Evolutionary conservation across 2,113 vertebrate genomes (phyloP).

Genomic region (Gnathonemus echidnorhynchus): DNA sequence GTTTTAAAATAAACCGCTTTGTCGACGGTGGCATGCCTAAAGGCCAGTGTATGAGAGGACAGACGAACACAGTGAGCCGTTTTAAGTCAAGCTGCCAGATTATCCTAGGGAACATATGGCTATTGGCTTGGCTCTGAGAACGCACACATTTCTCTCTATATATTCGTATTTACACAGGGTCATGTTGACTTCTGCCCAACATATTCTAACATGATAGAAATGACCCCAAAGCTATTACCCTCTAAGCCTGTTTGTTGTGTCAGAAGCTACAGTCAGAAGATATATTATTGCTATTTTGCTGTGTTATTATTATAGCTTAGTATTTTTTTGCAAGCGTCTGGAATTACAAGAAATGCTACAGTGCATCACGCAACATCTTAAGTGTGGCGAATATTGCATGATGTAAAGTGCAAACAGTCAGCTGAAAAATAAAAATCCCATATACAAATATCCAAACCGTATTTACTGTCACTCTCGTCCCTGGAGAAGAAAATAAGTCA

Average conservation of each 20-base stretch:
- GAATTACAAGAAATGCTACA: neutral
- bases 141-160: neutral
- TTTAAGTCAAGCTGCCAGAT: conserved; percentile 3
- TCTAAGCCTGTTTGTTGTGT: neutral
- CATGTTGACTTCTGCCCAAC: neutral
- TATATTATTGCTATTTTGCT: neutral
- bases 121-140: neutral
- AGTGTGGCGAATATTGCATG: neutral
- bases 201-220: conserved; percentile 6
- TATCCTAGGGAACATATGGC: neutral
- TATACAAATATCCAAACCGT: neutral
- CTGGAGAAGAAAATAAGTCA: neutral
- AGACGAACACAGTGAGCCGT: neutral
- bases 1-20: neutral
- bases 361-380: neutral
- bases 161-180: neutral
- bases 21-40: neutral
- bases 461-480: neutral
- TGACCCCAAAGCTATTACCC: neutral
- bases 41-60: neutral
- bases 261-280: neutral
- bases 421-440: neutral
- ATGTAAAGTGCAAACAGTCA: neutral
- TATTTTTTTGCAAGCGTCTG: neutral
- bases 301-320: neutral